Evolutionary conservation across 2,888 invertebrate species (phyloP).

Genomic region (Emmelina monodactyla): DNA sequence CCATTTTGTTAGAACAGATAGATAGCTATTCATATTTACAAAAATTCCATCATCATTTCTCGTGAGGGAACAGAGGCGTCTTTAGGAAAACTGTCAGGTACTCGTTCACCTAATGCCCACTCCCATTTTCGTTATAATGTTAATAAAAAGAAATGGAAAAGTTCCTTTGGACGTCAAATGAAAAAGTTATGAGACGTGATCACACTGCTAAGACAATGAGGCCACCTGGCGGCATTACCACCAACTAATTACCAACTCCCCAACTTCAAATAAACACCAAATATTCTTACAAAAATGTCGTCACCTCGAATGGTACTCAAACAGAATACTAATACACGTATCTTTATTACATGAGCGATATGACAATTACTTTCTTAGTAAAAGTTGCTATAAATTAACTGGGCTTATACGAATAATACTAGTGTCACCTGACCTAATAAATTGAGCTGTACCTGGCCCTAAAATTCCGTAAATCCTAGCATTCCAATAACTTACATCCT

Average conservation of each 20-base stretch:
- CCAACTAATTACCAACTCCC: constrained; percentile 62
- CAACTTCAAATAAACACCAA: constrained; percentile 59
- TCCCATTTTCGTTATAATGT: constrained; percentile 61
- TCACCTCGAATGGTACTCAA: constrained; percentile 43
- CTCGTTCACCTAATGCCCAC: constrained; percentile 53
- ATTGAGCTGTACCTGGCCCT: too few species aligned
- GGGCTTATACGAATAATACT: too few species aligned
- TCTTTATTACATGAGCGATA: too few species aligned
- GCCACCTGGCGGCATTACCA: constrained; percentile 41
- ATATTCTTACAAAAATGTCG: constrained; percentile 62
- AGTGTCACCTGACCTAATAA: too few species aligned
- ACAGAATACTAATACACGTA: constrained; percentile 45
- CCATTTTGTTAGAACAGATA: too few species aligned
- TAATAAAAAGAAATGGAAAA: constrained; percentile 65
- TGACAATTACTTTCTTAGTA: too few species aligned
- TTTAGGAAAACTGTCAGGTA: constrained; percentile 26
- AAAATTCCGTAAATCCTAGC: too few species aligned
- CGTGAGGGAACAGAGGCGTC: constrained; percentile 21
- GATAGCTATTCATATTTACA: too few species aligned
- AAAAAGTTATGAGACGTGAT: constrained; percentile 65
- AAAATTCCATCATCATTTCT: too few species aligned
- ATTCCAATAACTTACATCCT: too few species aligned
- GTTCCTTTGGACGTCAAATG: constrained; percentile 59
- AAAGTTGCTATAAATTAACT: too few species aligned
- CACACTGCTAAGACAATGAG: constrained; percentile 53